These are phyloP conservation scores for Sylvia borin DNA, from an alignment of 2,797 vertebrate species.

Conservation along the genomic window DNA sequence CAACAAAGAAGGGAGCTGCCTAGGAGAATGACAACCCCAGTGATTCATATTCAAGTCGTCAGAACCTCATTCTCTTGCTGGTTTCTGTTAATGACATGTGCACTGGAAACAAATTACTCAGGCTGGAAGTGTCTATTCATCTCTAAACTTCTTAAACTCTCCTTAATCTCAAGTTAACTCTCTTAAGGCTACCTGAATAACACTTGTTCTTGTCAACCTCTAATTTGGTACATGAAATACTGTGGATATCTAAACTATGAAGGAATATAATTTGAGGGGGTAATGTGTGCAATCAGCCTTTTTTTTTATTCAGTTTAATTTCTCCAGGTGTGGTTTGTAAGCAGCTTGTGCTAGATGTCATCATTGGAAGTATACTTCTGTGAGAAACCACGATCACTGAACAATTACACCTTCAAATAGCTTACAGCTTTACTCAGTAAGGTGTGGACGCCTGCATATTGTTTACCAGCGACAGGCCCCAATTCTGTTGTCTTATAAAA, in stretches of 20 bases:
- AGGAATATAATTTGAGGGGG: background rate
- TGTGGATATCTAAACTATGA: background rate
- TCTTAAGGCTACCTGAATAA: background rate
- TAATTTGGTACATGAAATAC: background rate
- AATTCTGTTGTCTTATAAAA: background rate
- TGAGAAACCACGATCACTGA: background rate
- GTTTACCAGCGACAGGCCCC: background rate
- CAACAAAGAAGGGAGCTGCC: background rate
- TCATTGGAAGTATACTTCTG: background rate
- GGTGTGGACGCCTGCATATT: background rate
- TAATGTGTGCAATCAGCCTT: background rate
- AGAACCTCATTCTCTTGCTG: background rate
- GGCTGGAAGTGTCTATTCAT: background rate
- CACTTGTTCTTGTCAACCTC: background rate
- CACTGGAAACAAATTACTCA: constrained; percentile 21
- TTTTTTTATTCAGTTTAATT: background rate
- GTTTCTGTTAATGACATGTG: background rate
- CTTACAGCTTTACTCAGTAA: background rate
- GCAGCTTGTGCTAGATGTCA: background rate
- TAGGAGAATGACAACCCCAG: background rate
- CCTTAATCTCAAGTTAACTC: background rate
- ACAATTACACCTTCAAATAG: background rate
- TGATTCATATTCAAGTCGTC: constrained; percentile 23
- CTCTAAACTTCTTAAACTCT: background rate
- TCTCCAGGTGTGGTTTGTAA: constrained; percentile 25